A percentile compares a stretch with the other conserved stretches of the same genome.
These are phyloP conservation scores for Leptopilina clavipes DNA, from an alignment of 1,140 invertebrate genomes.

Conservation along the genomic window DNA sequence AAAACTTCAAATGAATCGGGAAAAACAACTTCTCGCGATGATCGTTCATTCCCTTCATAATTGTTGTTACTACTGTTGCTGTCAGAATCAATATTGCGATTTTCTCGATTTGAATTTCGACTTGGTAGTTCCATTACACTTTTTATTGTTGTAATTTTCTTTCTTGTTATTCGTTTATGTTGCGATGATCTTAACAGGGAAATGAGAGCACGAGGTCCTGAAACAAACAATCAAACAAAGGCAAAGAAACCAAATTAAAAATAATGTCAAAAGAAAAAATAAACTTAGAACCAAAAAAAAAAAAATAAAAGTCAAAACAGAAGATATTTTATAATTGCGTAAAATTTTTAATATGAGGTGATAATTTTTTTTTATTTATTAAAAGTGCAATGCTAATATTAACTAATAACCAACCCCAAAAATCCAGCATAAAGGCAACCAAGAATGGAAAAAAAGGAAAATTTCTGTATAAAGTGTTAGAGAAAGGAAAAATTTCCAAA, in stretches of 20 bases:
- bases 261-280: conserved; percentile 48
- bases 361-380: neutral
- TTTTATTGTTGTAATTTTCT: conserved; percentile 36
- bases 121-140: conserved; percentile 36
- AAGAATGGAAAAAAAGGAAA: neutral
- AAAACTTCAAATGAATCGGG: conserved; percentile 73
- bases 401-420: conserved; percentile 3
- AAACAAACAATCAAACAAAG: conserved; percentile 63
- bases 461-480: neutral
- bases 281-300: neutral
- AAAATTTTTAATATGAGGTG: neutral
- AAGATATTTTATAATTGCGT: neutral
- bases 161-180: conserved; percentile 58
- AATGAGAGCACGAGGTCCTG: conserved; percentile 70
- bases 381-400: conserved; percentile 5
- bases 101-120: conserved; percentile 42
- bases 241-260: conserved; percentile 63
- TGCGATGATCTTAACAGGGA: conserved; percentile 68
- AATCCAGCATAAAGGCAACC: neutral
- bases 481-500: neutral
- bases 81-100: conserved; percentile 51
- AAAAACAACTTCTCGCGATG: conserved; percentile 68
- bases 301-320: neutral
- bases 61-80: conserved; percentile 55
- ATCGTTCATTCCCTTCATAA: conserved; percentile 49